Conservation (phyloP, 2,888 invertebrate species). For the Ethmia dodecea region DNA sequence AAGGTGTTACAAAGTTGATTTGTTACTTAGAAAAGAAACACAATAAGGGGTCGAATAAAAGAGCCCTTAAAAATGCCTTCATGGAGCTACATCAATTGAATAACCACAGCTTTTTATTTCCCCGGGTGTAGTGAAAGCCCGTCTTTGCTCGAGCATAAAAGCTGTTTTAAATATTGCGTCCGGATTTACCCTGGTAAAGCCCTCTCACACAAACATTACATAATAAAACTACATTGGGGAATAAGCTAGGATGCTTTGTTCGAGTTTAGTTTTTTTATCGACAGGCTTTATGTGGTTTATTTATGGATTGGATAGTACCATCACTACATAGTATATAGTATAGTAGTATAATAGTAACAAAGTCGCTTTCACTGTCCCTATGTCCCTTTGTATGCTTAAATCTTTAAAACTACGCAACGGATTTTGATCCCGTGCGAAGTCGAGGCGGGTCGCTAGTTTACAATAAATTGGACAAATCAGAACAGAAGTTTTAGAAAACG, state of each 20-base stretch:
- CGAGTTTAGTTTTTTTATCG: background rate
- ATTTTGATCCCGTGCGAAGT: no score
- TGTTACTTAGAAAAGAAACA: no score
- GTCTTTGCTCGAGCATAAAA: slow-evolving; percentile 54
- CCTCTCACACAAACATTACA: slow-evolving; percentile 45
- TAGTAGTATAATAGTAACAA: background rate
- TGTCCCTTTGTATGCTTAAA: no score
- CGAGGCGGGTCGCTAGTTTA: no score
- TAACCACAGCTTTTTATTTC: slow-evolving; percentile 53
- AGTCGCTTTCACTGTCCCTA: background rate
- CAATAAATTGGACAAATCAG: background rate
- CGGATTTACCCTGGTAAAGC: slow-evolving; percentile 59
- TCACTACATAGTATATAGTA: background rate
- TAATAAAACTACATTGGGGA: slow-evolving; percentile 3
- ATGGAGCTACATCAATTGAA: slow-evolving; percentile 38
- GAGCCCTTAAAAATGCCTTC: slow-evolving; percentile 31
- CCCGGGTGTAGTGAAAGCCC: slow-evolving; percentile 48
- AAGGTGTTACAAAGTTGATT: no score
- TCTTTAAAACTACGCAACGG: no score
- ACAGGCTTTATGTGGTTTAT: background rate
- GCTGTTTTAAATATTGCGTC: slow-evolving; percentile 68
- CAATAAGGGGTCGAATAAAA: no score
- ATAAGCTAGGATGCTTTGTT: background rate
- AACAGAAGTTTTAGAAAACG: no score
- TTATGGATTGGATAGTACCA: no score